Conservation (phyloP, 1,140 invertebrate genomes). For the Sinonovacula constricta region DNA sequence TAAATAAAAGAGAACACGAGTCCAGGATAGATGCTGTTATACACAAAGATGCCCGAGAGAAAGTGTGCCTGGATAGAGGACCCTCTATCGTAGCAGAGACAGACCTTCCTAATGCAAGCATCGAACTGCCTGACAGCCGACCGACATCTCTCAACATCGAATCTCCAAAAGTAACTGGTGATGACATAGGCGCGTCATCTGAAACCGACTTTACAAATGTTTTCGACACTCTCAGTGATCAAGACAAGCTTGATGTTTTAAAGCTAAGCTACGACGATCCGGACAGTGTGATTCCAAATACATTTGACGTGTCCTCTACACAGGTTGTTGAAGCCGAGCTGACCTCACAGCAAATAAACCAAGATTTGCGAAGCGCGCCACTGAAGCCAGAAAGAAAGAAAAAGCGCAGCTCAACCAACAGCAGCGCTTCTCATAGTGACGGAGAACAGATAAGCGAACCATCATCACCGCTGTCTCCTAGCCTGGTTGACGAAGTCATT, state of each 20-base stretch:
- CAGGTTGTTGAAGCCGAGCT: neutral
- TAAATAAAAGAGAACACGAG: neutral
- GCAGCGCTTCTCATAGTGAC: constrained; percentile 32
- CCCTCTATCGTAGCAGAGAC: neutral
- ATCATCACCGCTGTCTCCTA: neutral
- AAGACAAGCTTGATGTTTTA: constrained; percentile 65
- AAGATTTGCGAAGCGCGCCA: constrained; percentile 56
- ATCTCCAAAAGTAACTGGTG: constrained; percentile 7
- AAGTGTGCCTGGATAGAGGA: constrained; percentile 8
- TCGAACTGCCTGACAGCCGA: constrained; percentile 16
- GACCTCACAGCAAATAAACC: neutral
- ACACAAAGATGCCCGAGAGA: constrained; percentile 9
- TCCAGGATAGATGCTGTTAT: constrained; percentile 12
- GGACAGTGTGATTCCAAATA: constrained; percentile 12
- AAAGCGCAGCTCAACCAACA: constrained; percentile 59
- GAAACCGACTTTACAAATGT: constrained; percentile 30
- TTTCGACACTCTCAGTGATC: constrained; percentile 60
- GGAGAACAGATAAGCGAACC: constrained; percentile 27
- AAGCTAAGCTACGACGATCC: constrained; percentile 63
- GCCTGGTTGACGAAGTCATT: constrained; percentile 24
- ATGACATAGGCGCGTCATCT: neutral
- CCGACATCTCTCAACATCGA: too few relatives aligned
- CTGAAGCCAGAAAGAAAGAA: constrained; percentile 66
- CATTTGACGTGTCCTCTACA: constrained; percentile 6
- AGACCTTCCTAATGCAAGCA: constrained; percentile 4